These are phyloP conservation scores for Magallana gigas DNA, from an alignment of 1,140 invertebrate species.

Conservation along the genomic window DNA sequence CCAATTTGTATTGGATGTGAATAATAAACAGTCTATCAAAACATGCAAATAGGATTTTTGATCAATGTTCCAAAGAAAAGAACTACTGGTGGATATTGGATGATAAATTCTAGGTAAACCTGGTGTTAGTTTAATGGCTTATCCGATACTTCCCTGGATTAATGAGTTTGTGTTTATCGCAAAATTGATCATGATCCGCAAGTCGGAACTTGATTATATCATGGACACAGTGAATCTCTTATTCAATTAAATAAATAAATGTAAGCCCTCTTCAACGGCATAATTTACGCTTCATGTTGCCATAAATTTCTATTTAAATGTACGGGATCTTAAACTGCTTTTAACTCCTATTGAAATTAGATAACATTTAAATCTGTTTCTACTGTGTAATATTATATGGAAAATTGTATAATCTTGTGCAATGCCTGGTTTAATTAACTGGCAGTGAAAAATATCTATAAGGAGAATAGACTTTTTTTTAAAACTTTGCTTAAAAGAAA, in stretches of 20 bases:
- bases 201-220: neutral
- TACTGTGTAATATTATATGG: too few species aligned
- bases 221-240: neutral
- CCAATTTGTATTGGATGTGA: neutral
- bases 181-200: slow-evolving; percentile 16
- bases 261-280: neutral
- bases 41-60: slow-evolving; percentile 22
- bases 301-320: too few species aligned
- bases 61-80: slow-evolving; percentile 6
- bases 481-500: too few species aligned
- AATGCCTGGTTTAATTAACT: too few species aligned
- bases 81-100: neutral
- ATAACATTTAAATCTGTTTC: too few species aligned
- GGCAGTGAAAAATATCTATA: too few species aligned
- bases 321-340: too few species aligned
- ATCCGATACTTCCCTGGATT: neutral
- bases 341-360: too few species aligned
- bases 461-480: too few species aligned
- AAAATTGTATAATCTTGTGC: too few species aligned
- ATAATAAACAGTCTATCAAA: neutral
- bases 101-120: neutral
- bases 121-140: slow-evolving; percentile 15
- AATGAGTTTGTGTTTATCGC: neutral
- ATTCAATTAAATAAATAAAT: neutral
- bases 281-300: neutral